Base-by-base conservation (phyloP, 2,113 vertebrate genomes). In the Benitochromis conjunctus region DNA sequence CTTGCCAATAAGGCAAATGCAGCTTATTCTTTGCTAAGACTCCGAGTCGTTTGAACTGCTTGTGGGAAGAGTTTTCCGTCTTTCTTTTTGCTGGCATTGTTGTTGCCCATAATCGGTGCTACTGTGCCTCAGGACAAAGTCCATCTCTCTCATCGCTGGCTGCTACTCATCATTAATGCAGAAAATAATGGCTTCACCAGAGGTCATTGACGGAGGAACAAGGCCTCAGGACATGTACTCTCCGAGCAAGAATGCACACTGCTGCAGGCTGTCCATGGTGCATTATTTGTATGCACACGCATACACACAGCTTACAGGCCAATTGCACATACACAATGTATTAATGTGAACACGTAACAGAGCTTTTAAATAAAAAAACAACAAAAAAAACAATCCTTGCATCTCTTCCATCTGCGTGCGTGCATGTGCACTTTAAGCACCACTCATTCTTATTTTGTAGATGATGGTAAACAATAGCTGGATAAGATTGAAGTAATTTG, bases 181-280 rank as follows among this genome's bases (percentile, higher is more conserved):
- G 91, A 95, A 95, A 95, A 96, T 96, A 95, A 96, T 95, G 94
- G 94, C 94, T 95, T 94, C 93, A 95, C 94, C 92, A 95, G 95
- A 95, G 94, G 95, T 96, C 94, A 95, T 92, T 87, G 90, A 81
- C 90, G 87, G 90, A 93, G 90, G 94, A 95, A 94, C 89, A 69
- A 90, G 69, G 92, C 95, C 94, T 3, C 85, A 26, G 94, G 94
- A 92, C 90, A 93, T 89, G 94, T 92, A 91, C 93, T 94, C 92
- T 95, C 92, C 89, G 16, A 96, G 94, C 94, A 94, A 95, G 93
- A 94, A 92, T 93, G 91, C 89, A 88, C 91, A 88, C 66, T 81
- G 90, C 94, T 94, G 91, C 86, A 12, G 92, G 95, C 95, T 83
- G 89, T 91, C 91, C 13, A 92, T 92, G 88, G 90, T 87, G 90